Evolutionary conservation across 2,888 invertebrate species (phyloP), one percentile per base, ranked within the genome.

Genomic region (Ellobium chinense): DNA sequence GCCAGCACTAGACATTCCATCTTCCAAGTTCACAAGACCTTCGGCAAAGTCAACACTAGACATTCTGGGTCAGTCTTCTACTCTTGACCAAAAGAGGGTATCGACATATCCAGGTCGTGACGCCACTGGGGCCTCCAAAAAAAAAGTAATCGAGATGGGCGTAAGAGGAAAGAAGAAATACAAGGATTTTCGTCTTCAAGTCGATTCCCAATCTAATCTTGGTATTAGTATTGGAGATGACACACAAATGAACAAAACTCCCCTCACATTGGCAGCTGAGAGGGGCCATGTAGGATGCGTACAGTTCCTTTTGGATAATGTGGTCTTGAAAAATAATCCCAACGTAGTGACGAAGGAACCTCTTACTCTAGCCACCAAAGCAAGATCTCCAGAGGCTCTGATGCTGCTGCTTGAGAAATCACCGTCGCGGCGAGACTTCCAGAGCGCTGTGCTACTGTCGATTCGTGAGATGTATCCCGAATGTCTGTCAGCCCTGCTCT

Each of bases 231-330:
- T 21, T 9, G 21, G 31, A 5, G 72, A 69, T 29, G 68, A 69
- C 60, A 36, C 37, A 2, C 9, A 5, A 2, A 21, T 56, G 7
- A 75, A 75, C 27, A 80, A 80, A 63, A 80, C 69, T 3, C 80
- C 80, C 2, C 62, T 80, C 1, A 46, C 75, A 2, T 21, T 75
- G n/a, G 80, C 80, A 37, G 68, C 80, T 9, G 74, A 80, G n/a
- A 24, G 58, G 14, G 75, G 75, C 12, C 69, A 75, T 63, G 34
- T 69, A n/a, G 75, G 75, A n/a, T 80, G 80, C 29, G 80, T 80
- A 21, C 54, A 75, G 14, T 60, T 60, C 36, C 7, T 78, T n/a
- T 39, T 78, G 2, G 63, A 72, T 4, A 62, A 21, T 1, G 36
- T 70, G 5, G 27, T 70, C 14, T n/a, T 70, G 39, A 60, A 60